Base-by-base conservation (phyloP, 2,797 vertebrate species). In the Chelon labrosus region DNA sequence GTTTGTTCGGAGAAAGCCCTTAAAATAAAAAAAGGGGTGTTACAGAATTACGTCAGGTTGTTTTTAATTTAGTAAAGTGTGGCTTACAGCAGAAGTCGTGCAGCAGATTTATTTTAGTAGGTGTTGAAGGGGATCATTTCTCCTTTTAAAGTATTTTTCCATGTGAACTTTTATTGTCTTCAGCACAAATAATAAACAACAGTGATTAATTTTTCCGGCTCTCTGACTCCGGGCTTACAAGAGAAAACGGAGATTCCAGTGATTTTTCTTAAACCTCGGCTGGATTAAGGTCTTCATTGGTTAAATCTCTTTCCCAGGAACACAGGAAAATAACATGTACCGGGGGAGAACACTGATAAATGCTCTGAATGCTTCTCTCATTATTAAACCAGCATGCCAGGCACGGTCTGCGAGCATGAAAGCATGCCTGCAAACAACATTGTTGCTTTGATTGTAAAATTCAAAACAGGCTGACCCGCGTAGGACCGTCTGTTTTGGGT, bases 221-320 rank as follows among this genome's bases (percentile, higher is more conserved):
- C 58, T 53, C 25, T 73, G 65, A 61, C 82, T 77, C 54, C 7
- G 10, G 71, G 64, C 44, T 42, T 71, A 64, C 22, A 70, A 63
- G 57, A 60, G 37, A 54, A 71, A 74, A 49, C 66, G 12, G 17
- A 66, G 70, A 84, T 71, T 81, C 49, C 50, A 52, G 53, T 79
- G 76, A 80, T 82, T 83, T 35, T 84, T 82, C 84, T 83, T 85
- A 87, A 90, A 87, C 70, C 71, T 77, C 66, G 19, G 47, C 74
- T 46, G 80, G 91, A 93, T 92, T 88, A 90, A 50, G 53, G 53
- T 73, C 79, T 87, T 87, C 85, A 74, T 87, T 90, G 67, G 65
- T 79, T 72, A 76, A 87, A 88, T 85, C 78, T 81, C 72, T 85
- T 91, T 92, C 87, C 87, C 91, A 92, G 73, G 80, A 88, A 73